phyloP scores from a whole-genome alignment of 2,797 vertebrate species.

The Phoxinus dragarum region DNA sequence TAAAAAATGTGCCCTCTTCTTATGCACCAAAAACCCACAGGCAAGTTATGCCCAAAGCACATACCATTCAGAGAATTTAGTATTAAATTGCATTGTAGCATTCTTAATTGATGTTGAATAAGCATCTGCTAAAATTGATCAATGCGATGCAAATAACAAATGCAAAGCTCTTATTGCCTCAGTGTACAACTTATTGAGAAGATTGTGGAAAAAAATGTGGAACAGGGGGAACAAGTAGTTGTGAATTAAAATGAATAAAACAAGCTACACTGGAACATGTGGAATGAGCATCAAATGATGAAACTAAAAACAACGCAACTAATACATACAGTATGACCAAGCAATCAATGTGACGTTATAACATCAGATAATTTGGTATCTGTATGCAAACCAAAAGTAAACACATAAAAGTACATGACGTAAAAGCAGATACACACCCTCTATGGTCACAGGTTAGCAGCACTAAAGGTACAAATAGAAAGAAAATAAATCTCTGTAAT shows the following conservation, averaged over 20 bases:
- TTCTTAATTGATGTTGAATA: background rate
- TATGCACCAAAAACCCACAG: background rate
- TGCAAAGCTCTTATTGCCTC: background rate
- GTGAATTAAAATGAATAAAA: background rate
- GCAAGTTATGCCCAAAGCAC: background rate
- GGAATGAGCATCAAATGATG: background rate
- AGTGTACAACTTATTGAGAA: background rate
- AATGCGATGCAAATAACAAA: background rate
- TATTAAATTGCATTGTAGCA: background rate
- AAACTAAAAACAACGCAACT: background rate
- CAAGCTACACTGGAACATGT: background rate
- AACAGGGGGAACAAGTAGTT: background rate
- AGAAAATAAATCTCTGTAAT: background rate
- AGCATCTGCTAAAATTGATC: background rate
- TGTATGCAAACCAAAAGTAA: constrained; percentile 22
- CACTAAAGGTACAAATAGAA: background rate
- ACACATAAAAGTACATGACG: constrained; percentile 21
- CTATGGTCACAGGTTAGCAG: background rate
- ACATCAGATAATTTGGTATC: constrained; percentile 28
- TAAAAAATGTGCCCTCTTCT: background rate
- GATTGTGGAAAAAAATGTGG: background rate
- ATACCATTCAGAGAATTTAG: background rate
- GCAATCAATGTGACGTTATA: background rate
- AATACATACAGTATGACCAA: background rate
- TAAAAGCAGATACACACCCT: constrained; percentile 16